Conservation (phyloP, 2,797 vertebrate genomes). For the Tenualosa ilisha region DNA sequence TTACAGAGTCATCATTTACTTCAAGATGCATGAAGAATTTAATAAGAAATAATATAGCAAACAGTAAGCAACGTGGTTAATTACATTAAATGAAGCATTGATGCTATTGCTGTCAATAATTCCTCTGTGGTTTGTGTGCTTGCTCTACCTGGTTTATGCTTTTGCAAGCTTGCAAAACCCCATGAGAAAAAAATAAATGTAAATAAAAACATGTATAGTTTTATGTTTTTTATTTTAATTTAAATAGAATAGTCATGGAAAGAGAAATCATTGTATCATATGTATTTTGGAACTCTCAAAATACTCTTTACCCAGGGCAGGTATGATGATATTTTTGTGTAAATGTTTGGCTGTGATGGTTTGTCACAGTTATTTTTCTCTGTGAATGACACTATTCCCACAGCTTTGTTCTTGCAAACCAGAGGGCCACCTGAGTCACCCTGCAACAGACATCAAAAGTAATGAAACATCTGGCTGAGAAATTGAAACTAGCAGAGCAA, state of each 20-base stretch:
- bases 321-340: constrained; percentile 41
- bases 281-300: neutral
- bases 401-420: constrained; percentile 43
- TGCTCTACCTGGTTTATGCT: neutral
- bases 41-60: neutral
- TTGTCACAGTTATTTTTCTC: neutral
- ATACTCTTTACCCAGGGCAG: constrained; percentile 40
- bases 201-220: neutral
- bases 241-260: neutral
- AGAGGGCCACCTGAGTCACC: constrained; percentile 51
- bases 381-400: constrained; percentile 40
- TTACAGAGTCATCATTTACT: neutral
- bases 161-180: neutral
- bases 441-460: constrained; percentile 31
- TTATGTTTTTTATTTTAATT: too few species aligned
- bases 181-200: neutral
- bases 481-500: neutral
- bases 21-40: neutral
- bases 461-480: neutral
- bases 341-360: constrained; percentile 24
- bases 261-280: neutral
- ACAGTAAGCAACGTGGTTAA: too few species aligned
- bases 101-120: neutral
- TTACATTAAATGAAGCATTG: neutral
- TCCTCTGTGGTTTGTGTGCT: neutral